A percentile compares a stretch with the other conserved stretches of the same genome.
Evolutionary conservation across 1,140 invertebrate species (phyloP).

Genomic region (Monomorium pharaonis): DNA sequence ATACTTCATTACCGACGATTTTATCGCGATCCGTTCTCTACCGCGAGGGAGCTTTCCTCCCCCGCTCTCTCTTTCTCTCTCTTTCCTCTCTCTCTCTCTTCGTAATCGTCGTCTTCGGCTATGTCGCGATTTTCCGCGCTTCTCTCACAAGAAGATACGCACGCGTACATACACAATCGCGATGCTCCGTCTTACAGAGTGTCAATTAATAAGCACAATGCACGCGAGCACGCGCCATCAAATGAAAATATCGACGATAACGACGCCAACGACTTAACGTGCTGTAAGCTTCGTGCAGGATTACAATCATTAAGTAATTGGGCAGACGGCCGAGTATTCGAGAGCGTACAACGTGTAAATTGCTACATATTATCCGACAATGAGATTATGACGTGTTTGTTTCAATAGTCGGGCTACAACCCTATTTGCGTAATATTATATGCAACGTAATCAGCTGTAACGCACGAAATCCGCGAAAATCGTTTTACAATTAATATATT

Average conservation of each 20-base stretch:
- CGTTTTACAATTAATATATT: neutral
- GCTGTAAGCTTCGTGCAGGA: neutral
- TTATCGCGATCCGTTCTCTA: slow-evolving; percentile 70
- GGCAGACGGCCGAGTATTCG: neutral
- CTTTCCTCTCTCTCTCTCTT: neutral
- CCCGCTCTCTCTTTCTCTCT: neutral
- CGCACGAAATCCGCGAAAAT: neutral
- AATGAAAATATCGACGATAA: slow-evolving; percentile 16
- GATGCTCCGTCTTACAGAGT: neutral
- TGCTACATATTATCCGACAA: neutral
- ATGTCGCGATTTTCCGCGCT: neutral
- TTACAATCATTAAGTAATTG: slow-evolving; percentile 56
- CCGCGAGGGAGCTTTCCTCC: slow-evolving; percentile 21
- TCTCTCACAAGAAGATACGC: neutral
- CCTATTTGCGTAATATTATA: neutral
- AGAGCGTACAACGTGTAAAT: neutral
- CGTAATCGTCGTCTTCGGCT: neutral
- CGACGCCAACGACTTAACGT: neutral
- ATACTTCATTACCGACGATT: slow-evolving; percentile 74
- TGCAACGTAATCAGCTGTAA: neutral
- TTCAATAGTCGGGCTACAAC: neutral
- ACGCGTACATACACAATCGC: neutral
- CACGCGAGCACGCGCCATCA: slow-evolving; percentile 24
- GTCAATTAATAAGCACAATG: slow-evolving; percentile 65
- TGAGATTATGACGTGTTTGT: neutral